A percentile compares a stretch with the other conserved stretches of the same genome.
These are phyloP conservation scores for Blastobasis lacticolella DNA, from an alignment of 2,888 invertebrate species.

Conservation along the genomic window DNA sequence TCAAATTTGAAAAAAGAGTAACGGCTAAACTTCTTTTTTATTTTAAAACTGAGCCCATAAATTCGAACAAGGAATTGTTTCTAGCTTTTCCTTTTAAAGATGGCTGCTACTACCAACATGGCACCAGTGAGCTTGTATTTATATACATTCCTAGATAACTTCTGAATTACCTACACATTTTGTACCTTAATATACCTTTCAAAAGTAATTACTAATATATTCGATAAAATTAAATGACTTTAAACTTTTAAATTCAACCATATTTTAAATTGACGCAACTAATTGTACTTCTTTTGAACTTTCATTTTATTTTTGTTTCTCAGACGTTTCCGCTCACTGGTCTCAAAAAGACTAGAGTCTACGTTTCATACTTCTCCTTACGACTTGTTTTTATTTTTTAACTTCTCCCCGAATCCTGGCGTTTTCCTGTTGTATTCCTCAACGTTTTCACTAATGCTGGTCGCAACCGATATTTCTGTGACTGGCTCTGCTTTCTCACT, in stretches of 20 bases:
- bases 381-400: slow-evolving; percentile 29
- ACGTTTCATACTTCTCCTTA: slow-evolving; percentile 19
- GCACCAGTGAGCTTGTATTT: slow-evolving; percentile 30
- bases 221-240: too few relatives aligned
- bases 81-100: slow-evolving; percentile 9
- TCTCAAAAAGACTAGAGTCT: slow-evolving; percentile 35
- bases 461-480: slow-evolving; percentile 64
- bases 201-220: too few relatives aligned
- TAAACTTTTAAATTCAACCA: neutral
- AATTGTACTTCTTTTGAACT: neutral
- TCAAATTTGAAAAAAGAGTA: slow-evolving; percentile 11
- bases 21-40: too few relatives aligned
- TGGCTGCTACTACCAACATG: slow-evolving; percentile 32
- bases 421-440: slow-evolving; percentile 26
- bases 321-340: slow-evolving; percentile 22
- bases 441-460: slow-evolving; percentile 56
- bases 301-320: neutral
- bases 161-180: neutral
- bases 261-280: slow-evolving; percentile 2
- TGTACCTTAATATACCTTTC: neutral
- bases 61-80: too few relatives aligned
- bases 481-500: slow-evolving; percentile 39
- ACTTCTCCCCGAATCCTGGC: slow-evolving; percentile 44
- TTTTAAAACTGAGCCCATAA: too few relatives aligned
- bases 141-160: neutral